These are phyloP conservation scores for Scaeva pyrastri DNA, from an alignment of 2,888 invertebrate species.

Conservation along the genomic window DNA sequence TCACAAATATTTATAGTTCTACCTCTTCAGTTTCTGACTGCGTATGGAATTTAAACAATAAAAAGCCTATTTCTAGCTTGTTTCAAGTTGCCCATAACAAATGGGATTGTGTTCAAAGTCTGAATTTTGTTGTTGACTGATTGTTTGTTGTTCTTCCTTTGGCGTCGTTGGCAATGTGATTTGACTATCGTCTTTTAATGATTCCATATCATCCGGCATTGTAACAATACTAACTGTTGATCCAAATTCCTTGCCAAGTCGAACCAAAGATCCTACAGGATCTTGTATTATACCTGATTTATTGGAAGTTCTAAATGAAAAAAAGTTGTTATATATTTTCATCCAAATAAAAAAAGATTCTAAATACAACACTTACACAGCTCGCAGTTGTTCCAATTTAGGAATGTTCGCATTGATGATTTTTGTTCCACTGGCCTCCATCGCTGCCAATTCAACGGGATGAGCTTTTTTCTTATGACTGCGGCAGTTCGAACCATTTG, in stretches of 20 bases:
- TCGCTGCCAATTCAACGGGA: slow-evolving; percentile 82
- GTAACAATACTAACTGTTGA: slow-evolving; percentile 48
- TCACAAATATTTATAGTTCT: no score
- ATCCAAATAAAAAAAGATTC: no score
- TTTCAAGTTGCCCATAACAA: neutral
- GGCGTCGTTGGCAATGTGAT: neutral
- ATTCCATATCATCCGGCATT: slow-evolving; percentile 36
- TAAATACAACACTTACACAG: slow-evolving; percentile 77
- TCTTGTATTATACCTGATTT: neutral
- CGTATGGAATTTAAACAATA: no score
- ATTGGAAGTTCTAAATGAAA: slow-evolving; percentile 6
- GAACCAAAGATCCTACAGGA: neutral
- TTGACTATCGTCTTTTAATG: slow-evolving; percentile 11
- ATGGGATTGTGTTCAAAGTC: neutral
- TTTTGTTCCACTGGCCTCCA: slow-evolving; percentile 81
- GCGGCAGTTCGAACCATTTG: slow-evolving; percentile 83
- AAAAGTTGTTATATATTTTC: no score
- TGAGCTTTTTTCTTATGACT: slow-evolving; percentile 83
- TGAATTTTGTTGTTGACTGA: slow-evolving; percentile 8
- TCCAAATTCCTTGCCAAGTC: slow-evolving; percentile 33
- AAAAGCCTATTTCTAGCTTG: neutral
- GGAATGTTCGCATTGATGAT: slow-evolving; percentile 80
- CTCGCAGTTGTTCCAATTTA: slow-evolving; percentile 81
- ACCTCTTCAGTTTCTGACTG: no score
- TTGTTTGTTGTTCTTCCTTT: slow-evolving; percentile 12